These are phyloP conservation scores for Apomyelois bistriatella DNA, from an alignment of 2,888 invertebrate genomes.

Conservation along the genomic window DNA sequence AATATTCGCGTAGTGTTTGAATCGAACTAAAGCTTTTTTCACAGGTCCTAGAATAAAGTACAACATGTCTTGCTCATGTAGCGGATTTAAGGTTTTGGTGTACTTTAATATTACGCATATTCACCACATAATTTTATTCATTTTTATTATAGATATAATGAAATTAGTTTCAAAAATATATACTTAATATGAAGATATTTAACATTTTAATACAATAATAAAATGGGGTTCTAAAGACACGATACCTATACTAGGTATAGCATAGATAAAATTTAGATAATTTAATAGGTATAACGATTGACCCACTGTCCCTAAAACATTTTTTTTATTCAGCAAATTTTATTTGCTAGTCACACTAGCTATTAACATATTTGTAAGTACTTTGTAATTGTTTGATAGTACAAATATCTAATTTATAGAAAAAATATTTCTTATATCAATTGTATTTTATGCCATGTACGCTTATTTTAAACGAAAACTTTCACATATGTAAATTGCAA, in stretches of 20 bases:
- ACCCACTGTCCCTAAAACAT: constrained; percentile 72
- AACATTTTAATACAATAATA: constrained; percentile 39
- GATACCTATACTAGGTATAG: constrained; percentile 61
- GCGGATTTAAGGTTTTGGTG: constrained; percentile 63
- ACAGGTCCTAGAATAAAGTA: constrained; percentile 55
- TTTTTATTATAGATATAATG: constrained; percentile 48
- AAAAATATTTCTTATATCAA: constrained; percentile 75
- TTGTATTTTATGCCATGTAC: constrained; percentile 79
- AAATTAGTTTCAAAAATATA: constrained; percentile 48
- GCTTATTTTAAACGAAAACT: constrained; percentile 79
- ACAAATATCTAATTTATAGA: constrained; percentile 79
- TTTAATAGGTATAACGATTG: constrained; percentile 46
- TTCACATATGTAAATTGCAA: constrained; percentile 78
- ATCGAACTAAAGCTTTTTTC: constrained; percentile 29
- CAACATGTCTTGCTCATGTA: constrained; percentile 74
- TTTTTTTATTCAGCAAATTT: constrained; percentile 64
- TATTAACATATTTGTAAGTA: constrained; percentile 73
- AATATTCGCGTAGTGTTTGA: constrained; percentile 48
- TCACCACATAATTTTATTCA: constrained; percentile 62
- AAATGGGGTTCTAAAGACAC: constrained; percentile 46
- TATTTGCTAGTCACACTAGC: constrained; percentile 76
- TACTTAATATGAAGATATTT: constrained; percentile 43
- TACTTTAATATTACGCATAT: constrained; percentile 43
- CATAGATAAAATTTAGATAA: constrained; percentile 51
- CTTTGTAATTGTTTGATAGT: constrained; percentile 77